phyloP scores from a whole-genome alignment of 2,797 vertebrate species.

The Manis pentadactyla region DNA sequence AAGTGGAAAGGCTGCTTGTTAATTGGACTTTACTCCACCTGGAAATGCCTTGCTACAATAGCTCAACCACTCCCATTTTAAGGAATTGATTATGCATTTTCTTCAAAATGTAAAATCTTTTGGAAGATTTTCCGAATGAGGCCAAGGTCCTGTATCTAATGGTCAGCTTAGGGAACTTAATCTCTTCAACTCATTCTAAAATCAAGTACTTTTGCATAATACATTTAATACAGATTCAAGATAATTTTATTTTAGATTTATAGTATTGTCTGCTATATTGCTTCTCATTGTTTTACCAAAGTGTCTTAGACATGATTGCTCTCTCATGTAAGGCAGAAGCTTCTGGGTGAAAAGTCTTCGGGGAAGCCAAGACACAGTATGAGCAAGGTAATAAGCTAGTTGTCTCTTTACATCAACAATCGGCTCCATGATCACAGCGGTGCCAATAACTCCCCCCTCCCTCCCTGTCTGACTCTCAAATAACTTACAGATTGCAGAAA shows the following conservation, averaged over 20 bases:
- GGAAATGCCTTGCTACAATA: conserved; percentile 1
- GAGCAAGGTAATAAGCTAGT: background rate
- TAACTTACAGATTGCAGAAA: background rate
- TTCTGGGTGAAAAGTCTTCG: conserved; percentile 58
- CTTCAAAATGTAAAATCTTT: conserved; percentile 41
- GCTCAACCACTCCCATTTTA: background rate
- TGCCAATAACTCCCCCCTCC: background rate
- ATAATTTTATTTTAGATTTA: conserved; percentile 32
- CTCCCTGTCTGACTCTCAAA: background rate
- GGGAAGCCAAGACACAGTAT: background rate
- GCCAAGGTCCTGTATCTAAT: conserved; percentile 27
- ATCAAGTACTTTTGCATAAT: background rate
- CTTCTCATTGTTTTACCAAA: conserved; percentile 9
- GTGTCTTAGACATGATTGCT: background rate
- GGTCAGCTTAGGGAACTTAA: conserved; percentile 19
- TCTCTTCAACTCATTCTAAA: conserved; percentile 56
- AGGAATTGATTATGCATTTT: conserved; percentile 40
- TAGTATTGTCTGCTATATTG: background rate
- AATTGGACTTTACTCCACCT: conserved; percentile 64
- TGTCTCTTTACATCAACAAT: background rate
- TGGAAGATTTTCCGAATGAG: conserved; percentile 36
- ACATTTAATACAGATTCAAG: background rate
- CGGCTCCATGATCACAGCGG: background rate
- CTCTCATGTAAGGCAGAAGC: background rate
- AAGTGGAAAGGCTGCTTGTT: conserved; percentile 10